Conservation (phyloP, 1,140 invertebrate genomes). For the Pseudomyrmex concolor region DNA sequence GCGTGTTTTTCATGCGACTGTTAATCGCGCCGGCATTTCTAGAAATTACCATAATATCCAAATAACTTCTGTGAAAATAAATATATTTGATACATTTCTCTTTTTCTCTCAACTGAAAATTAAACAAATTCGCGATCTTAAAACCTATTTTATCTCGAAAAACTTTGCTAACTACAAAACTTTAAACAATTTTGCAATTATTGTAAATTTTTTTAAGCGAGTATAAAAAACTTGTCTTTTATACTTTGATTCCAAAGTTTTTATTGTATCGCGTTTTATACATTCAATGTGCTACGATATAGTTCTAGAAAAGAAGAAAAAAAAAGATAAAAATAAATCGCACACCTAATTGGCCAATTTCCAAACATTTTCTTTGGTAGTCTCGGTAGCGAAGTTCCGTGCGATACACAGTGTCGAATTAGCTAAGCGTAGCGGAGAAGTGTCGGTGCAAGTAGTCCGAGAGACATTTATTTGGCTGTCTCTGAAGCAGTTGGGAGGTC, state of each 20-base stretch:
- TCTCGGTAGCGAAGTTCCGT: constrained; percentile 60
- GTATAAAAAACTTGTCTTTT: no score
- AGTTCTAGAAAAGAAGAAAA: neutral
- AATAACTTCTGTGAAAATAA: neutral
- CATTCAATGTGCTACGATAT: neutral
- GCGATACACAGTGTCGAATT: constrained; percentile 67
- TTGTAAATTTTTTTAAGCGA: neutral
- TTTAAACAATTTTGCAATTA: neutral
- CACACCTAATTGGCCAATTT: constrained; percentile 64
- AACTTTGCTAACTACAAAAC: no score
- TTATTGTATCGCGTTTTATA: neutral
- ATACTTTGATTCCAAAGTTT: neutral
- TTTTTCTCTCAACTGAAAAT: no score
- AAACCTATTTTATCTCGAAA: neutral
- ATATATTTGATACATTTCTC: neutral
- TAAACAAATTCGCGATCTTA: neutral
- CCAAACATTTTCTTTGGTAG: constrained; percentile 33
- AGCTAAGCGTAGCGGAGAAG: constrained; percentile 67
- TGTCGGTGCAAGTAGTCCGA: constrained; percentile 71
- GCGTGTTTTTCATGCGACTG: constrained; percentile 36
- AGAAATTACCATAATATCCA: constrained; percentile 10
- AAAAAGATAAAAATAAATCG: constrained; percentile 58
- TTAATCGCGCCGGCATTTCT: constrained; percentile 17
- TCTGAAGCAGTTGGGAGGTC: constrained; percentile 70
- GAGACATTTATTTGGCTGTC: constrained; percentile 75